Evolutionary conservation across 2,113 vertebrate genomes (phyloP).

Genomic region (Tyto alba): DNA sequence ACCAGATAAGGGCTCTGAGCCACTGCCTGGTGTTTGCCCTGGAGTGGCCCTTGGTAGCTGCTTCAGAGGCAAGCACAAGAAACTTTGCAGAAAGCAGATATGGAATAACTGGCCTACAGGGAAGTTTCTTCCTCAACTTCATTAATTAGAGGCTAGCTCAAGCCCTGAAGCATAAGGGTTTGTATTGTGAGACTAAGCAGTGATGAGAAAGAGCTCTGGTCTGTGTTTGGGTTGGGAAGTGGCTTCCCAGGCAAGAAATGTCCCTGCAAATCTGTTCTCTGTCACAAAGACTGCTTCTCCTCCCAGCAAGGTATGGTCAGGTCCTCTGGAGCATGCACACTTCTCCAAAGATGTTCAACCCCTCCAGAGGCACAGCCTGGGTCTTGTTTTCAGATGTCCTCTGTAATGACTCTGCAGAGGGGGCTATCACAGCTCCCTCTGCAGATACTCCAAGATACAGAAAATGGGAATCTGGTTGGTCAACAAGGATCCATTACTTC

Average conservation of each 20-base stretch:
- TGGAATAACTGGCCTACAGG: background rate
- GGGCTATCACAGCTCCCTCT: background rate
- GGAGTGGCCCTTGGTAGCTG: background rate
- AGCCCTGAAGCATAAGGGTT: background rate
- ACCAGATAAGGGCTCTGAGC: background rate
- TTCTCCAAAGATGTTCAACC: background rate
- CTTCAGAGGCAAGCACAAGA: background rate
- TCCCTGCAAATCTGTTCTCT: background rate
- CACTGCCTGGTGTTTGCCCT: background rate
- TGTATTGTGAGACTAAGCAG: background rate
- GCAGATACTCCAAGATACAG: accelerated
- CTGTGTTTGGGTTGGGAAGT: background rate
- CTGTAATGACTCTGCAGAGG: background rate
- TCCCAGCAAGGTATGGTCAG: too few relatives aligned
- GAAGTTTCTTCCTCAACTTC: background rate
- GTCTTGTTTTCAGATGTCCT: background rate
- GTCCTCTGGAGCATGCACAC: accelerated
- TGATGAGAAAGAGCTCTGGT: background rate
- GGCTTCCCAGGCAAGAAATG: background rate
- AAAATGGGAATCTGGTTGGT: background rate
- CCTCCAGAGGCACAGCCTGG: background rate
- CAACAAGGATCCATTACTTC: background rate
- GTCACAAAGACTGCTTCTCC: background rate
- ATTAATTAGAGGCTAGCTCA: background rate
- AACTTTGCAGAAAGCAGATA: conserved; percentile 16